Base-by-base conservation (phyloP, 2,797 vertebrate genomes). In the Syngnathus rostellatus region DNA sequence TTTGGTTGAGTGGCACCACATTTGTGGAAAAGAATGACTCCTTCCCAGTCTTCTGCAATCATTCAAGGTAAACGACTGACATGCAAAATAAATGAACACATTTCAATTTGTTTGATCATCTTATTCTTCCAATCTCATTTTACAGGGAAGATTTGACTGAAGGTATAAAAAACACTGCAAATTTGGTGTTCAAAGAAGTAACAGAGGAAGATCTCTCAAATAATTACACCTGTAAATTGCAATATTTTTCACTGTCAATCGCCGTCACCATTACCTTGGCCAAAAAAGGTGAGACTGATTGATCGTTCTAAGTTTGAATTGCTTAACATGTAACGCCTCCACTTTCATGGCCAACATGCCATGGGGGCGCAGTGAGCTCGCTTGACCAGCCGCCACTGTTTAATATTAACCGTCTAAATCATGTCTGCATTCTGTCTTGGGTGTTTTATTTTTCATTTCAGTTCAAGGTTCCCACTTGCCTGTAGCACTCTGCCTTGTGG, bases 161-260 rank as follows among this genome's bases (percentile, higher is more conserved):
- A 1, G 6, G 54, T 16, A 31, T 5, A 43, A 68, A 1, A 1
- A 37, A 55, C 5, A 81, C 40, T 3, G 53, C 62, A 12, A 65
- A 69, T 68, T 72, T 89, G 8, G 38, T 84, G 53, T 80, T 89
- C 55, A 68, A 21, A 51, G 62, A 74, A 8, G 81, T 88, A 7
- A 73, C 67, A 16, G n/a, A 68, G 10, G 65, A 68, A n/a, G 63
- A 87, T 66, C 61, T 88, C 2, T 69, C 31, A 6, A 71, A 62
- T 25, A 54, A 41, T 2, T 88, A 80, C 39, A 80, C 73, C 31
- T 89, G 88, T 48, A 75, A 50, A 70, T 45, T 87, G 59, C 11
- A 64, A 0, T 16, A 2, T 17, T 0, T 0, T 0, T 0, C 1
- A 43, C 7, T 0, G 0, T 3, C 64, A 4, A 39, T 0, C 3